Percentiles rank a stretch among this genome's conserved stretches.
Conservation (phyloP, 2,797 vertebrate genomes). For the Pseudocheirus occidentalis region DNA sequence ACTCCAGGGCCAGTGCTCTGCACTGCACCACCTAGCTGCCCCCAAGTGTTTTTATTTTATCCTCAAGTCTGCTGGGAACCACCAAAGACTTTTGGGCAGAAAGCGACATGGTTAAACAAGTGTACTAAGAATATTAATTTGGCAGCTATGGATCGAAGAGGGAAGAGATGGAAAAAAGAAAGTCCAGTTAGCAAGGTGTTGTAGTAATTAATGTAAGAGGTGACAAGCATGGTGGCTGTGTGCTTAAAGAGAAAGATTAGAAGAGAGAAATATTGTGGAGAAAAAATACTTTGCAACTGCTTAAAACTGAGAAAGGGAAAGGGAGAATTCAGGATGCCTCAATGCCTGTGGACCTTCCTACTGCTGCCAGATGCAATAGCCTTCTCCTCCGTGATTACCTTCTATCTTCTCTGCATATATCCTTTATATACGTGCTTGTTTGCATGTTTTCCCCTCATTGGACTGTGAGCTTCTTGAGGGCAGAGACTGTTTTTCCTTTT, state of each 20-base stretch:
- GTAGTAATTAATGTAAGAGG: too few species aligned
- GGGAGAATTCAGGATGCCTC: neutral
- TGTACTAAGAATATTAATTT: neutral
- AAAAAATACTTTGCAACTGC: neutral
- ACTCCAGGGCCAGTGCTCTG: too few species aligned
- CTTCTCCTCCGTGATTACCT: neutral
- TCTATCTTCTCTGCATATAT: neutral
- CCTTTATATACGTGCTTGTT: too few species aligned
- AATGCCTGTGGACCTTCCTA: neutral
- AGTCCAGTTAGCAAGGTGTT: neutral
- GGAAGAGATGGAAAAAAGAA: neutral
- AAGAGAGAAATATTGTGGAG: neutral
- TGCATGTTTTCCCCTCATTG: too few species aligned
- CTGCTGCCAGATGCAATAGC: neutral
- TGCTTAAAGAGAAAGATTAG: neutral
- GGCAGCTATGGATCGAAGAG: neutral
- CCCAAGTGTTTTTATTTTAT: neutral
- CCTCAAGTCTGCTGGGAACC: neutral
- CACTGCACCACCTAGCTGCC: too few species aligned
- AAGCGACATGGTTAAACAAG: neutral
- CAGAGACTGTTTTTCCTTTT: too few species aligned
- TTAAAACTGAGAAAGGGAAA: neutral
- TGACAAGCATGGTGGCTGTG: neutral
- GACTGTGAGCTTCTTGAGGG: too few species aligned
- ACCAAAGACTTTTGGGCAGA: neutral